Base-by-base conservation (phyloP, 1,140 invertebrate genomes). In the Trichoplusia ni region DNA sequence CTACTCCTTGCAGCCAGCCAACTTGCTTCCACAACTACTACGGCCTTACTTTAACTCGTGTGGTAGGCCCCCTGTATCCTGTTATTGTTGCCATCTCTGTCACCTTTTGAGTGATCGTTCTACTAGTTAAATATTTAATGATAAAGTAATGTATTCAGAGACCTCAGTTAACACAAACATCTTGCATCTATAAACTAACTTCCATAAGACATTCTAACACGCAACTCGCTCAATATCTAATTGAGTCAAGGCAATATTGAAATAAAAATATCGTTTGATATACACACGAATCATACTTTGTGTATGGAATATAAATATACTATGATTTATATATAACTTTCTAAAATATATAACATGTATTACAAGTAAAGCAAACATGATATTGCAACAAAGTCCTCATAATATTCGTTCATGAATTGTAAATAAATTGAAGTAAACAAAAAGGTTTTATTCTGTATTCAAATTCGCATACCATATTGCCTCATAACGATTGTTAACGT, bases 321-420 rank as follows among this genome's bases (percentile, higher is more conserved):
- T 44, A 44, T 29, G 11, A 25, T 18, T 8, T 8, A 31, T 49
- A 31, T 27, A 49, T 31, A 18, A 31, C n/a, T 49, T 25, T 47
- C 25, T 49, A 49, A 31, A 49, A 49, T 49, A 49, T 49, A 29
- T 23, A 19, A 4, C n/a, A 9, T 23, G 13, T 47, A 47, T 47
- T 7, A 4, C 16, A 29, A 47, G 29, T 47, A 47, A 29, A 47
- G 6, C 21, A 14, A 47, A 29, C 29, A 6, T 29, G 2, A 47
- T 31, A 47, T 47, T 47, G 44, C 44, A 47, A 47, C 44, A 25
- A 47, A 47, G n/a, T n/a, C n/a, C n/a, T n/a, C n/a, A n/a, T n/a
- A n/a, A n/a, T n/a, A n/a, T n/a, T n/a, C n/a, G n/a, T n/a, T n/a
- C n/a, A n/a, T n/a, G n/a, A n/a, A n/a, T n/a, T n/a, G n/a, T n/a